Percentiles rank a stretch among this genome's conserved stretches.
These are phyloP conservation scores for Dromiciops gliroides DNA, from an alignment of 2,113 vertebrate genomes.

Conservation along the genomic window DNA sequence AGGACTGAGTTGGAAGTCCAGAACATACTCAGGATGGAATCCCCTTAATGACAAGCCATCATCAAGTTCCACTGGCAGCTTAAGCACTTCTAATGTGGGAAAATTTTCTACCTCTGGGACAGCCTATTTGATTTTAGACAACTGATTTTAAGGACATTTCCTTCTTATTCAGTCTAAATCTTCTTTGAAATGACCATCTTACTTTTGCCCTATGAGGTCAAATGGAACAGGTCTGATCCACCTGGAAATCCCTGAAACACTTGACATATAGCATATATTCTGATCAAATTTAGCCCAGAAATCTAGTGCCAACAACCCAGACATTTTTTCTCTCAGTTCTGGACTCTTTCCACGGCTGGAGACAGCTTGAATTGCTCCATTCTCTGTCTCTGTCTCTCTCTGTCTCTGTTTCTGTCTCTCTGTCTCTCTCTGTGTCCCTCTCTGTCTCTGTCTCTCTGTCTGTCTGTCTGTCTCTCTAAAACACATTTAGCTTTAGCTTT, in stretches of 20 bases:
- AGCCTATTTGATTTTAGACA: background rate
- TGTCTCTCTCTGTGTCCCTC: too few species aligned
- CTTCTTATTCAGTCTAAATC: background rate
- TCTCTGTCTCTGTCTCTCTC: background rate
- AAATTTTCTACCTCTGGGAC: background rate
- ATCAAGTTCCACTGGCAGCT: too few species aligned
- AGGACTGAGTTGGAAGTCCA: background rate
- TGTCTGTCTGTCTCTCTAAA: too few species aligned
- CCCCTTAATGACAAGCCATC: background rate
- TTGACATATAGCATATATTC: background rate
- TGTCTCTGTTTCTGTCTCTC: background rate
- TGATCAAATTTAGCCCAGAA: background rate
- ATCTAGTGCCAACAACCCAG: background rate
- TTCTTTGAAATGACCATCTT: background rate
- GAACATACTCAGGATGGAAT: background rate
- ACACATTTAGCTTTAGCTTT: background rate
- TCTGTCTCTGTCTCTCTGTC: background rate
- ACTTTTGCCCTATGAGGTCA: background rate
- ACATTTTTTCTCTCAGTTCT: background rate
- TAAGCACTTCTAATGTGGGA: background rate
- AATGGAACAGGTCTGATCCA: background rate
- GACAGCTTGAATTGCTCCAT: background rate
- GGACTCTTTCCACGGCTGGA: background rate
- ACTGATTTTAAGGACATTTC: background rate
- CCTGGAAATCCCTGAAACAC: background rate